Evolutionary conservation across 2,888 invertebrate genomes (phyloP).

Genomic region (Mythimna ferrago): DNA sequence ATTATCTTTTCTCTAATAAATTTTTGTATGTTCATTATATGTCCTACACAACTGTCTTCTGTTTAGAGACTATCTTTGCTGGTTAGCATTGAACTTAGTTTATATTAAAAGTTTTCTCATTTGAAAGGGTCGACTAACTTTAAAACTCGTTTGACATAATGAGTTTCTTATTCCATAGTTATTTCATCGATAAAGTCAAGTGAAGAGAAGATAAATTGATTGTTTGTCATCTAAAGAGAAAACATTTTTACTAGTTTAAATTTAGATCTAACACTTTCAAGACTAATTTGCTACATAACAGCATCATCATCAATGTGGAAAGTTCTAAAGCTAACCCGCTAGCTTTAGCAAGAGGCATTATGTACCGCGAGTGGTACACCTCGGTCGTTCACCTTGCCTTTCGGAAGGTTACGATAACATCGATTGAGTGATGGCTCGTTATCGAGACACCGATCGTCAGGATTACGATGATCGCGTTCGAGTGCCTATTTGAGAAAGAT

Average conservation of each 20-base stretch:
- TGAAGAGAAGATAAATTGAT: conserved; percentile 4
- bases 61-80: neutral
- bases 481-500: conserved; percentile 66
- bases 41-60: neutral
- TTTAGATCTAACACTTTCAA: conserved; percentile 3
- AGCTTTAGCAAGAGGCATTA: neutral
- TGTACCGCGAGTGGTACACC: neutral
- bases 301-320: conserved; percentile 16
- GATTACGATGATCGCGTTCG: conserved; percentile 67
- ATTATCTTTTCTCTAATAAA: neutral
- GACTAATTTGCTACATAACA: conserved; percentile 1
- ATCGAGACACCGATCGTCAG: conserved; percentile 64
- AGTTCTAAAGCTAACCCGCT: conserved; percentile 19
- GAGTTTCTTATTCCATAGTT: conserved; percentile 3
- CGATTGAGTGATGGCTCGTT: conserved; percentile 67
- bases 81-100: neutral
- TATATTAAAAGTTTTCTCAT: neutral
- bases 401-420: conserved; percentile 69
- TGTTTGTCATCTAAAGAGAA: conserved; percentile 2
- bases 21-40: neutral
- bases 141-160: neutral
- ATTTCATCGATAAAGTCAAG: neutral
- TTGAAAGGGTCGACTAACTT: neutral
- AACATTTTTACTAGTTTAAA: neutral
- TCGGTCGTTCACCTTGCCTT: conserved; percentile 71